These are phyloP conservation scores for Carassius gibelio DNA, from an alignment of 2,113 vertebrate species.

Conservation along the genomic window DNA sequence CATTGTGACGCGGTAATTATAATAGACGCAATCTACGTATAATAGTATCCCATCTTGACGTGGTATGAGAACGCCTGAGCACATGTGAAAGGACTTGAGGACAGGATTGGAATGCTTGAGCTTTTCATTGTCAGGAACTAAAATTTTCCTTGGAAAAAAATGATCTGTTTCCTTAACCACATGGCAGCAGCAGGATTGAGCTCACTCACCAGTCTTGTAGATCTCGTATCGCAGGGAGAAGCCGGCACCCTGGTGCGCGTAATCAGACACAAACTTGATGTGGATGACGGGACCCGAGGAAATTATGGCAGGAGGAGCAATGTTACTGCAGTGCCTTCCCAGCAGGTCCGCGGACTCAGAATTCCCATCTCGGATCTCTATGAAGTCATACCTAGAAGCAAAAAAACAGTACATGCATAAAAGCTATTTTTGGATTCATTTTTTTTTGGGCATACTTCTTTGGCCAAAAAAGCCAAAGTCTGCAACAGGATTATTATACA, in stretches of 20 bases:
- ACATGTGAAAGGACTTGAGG: background rate
- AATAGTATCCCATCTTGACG: background rate
- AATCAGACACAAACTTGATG: conserved; percentile 95
- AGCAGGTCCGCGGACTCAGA: conserved; percentile 86
- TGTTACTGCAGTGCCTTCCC: conserved; percentile 96
- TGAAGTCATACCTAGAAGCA: conserved; percentile 89
- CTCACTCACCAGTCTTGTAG: conserved; percentile 90
- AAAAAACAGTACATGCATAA: background rate
- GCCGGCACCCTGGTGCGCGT: conserved; percentile 93
- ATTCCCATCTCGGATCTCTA: conserved; percentile 93
- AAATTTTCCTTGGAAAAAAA: background rate
- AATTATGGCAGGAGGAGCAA: conserved; percentile 92
- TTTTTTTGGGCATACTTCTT: background rate
- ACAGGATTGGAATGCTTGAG: background rate
- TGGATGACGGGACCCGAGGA: conserved; percentile 89
- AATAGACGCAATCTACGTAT: background rate
- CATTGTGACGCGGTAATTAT: background rate
- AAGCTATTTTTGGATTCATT: background rate
- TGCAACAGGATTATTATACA: background rate
- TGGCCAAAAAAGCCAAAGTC: background rate
- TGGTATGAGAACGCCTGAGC: background rate
- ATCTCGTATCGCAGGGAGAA: conserved; percentile 99
- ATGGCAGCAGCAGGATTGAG: background rate
- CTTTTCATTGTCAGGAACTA: background rate
- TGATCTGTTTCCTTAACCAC: background rate